Conservation (phyloP, 2,888 invertebrate species). For the Iphiclides podalirius region DNA sequence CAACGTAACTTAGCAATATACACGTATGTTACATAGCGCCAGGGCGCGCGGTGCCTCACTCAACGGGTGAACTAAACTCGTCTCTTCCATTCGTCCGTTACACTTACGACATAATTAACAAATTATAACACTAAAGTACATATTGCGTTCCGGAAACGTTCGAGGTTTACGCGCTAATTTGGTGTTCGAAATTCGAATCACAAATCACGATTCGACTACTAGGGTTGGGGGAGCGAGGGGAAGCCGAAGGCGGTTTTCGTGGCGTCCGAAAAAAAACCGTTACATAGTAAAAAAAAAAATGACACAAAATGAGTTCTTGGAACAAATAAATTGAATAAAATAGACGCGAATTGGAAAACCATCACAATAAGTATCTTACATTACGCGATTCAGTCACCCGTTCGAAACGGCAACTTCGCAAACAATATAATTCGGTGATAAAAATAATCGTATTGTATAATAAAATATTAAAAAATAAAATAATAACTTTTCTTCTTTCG, state of each 20-base stretch:
- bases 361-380: too few species aligned
- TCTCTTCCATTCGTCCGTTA: conserved; percentile 35
- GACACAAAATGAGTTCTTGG: too few species aligned
- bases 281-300: too few species aligned
- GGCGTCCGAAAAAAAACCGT: neutral
- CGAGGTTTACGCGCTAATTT: conserved; percentile 71
- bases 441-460: too few species aligned
- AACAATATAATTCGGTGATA: too few species aligned
- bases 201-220: conserved; percentile 56
- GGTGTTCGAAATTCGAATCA: conserved; percentile 72
- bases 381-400: too few species aligned
- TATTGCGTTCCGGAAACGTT: conserved; percentile 62
- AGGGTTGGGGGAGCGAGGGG: conserved; percentile 34
- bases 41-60: conserved; percentile 62
- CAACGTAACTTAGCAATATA: conserved; percentile 39
- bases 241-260: conserved; percentile 32
- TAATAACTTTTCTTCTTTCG: too few species aligned
- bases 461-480: too few species aligned
- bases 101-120: conserved; percentile 58
- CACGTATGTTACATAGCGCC: conserved; percentile 40
- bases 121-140: conserved; percentile 56
- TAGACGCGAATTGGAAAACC: too few species aligned
- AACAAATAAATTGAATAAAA: too few species aligned
- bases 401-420: too few species aligned
- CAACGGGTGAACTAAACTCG: conserved; percentile 62